Evolutionary conservation across 2,888 invertebrate genomes (phyloP).

Genomic region (Carpatolechia fugitivella): DNA sequence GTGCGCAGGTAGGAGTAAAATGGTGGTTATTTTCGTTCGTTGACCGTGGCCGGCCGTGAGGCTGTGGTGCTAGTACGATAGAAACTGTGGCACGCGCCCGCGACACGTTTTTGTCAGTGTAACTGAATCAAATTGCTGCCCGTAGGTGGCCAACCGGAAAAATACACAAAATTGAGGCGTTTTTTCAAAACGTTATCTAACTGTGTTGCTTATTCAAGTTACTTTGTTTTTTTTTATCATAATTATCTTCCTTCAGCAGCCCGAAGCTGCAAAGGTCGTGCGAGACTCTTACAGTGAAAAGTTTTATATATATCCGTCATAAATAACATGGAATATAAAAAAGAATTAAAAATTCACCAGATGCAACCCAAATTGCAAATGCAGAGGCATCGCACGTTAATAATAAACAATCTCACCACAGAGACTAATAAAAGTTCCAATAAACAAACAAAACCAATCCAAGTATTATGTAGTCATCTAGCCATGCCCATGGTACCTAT

Average conservation of each 20-base stretch:
- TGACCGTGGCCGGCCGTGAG: conserved; percentile 49
- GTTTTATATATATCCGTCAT: background rate
- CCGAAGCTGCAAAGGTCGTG: too few species aligned
- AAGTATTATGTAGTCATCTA: background rate
- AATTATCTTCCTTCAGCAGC: too few species aligned
- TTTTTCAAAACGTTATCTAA: background rate
- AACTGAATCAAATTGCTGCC: conserved; percentile 2
- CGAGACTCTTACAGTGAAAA: too few species aligned
- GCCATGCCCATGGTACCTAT: background rate
- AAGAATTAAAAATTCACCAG: background rate
- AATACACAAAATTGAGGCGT: background rate
- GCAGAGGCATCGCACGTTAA: background rate
- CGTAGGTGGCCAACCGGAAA: conserved; percentile 2
- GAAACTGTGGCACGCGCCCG: conserved; percentile 42
- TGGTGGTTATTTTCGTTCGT: conserved; percentile 56
- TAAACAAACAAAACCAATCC: background rate
- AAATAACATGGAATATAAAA: background rate
- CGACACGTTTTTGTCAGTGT: conserved; percentile 9
- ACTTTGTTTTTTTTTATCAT: too few species aligned
- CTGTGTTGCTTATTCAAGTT: too few species aligned
- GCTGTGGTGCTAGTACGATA: conserved; percentile 24
- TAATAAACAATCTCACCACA: conserved; percentile 2
- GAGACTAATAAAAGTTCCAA: background rate
- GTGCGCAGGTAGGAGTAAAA: conserved; percentile 36
- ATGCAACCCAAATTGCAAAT: background rate